A percentile compares a stretch with the other conserved stretches of the same genome.
Evolutionary conservation across 2,113 vertebrate species (phyloP).

Genomic region (Ceuthmochares aereus): DNA sequence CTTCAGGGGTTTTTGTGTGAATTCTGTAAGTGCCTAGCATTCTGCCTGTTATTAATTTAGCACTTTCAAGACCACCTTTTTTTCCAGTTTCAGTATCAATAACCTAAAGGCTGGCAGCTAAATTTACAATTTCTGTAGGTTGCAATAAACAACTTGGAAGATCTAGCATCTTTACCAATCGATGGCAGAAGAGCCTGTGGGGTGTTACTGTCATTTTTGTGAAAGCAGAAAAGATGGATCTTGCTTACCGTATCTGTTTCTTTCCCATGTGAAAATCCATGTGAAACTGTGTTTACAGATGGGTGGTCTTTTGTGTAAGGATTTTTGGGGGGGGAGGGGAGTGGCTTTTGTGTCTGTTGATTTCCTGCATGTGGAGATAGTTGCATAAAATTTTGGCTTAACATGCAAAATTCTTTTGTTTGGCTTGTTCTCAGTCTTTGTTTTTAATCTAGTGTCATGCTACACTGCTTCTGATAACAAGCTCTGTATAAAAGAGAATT

Average conservation of each 20-base stretch:
- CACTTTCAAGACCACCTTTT: background rate
- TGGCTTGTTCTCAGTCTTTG: background rate
- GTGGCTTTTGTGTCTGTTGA: background rate
- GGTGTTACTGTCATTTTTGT: background rate
- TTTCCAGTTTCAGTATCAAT: background rate
- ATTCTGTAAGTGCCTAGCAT: background rate
- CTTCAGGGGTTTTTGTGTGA: background rate
- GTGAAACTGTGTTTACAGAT: background rate
- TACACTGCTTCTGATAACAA: slow-evolving; percentile 37
- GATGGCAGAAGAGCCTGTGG: background rate
- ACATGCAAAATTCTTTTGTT: background rate
- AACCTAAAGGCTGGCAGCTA: background rate
- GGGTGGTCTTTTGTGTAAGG: background rate
- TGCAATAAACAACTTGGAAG: background rate
- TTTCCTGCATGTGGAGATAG: background rate
- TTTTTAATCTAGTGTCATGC: background rate
- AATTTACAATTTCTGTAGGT: background rate
- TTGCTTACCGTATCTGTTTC: background rate
- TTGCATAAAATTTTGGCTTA: background rate
- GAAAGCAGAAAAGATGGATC: background rate
- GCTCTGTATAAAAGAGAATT: background rate
- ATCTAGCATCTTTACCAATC: background rate
- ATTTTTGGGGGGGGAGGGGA: background rate
- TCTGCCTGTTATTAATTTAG: background rate
- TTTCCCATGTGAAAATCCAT: background rate